Percentiles rank a stretch among this genome's conserved stretches.
phyloP scores from a whole-genome alignment of 2,113 vertebrate species.

The Coreoperca whiteheadi region DNA sequence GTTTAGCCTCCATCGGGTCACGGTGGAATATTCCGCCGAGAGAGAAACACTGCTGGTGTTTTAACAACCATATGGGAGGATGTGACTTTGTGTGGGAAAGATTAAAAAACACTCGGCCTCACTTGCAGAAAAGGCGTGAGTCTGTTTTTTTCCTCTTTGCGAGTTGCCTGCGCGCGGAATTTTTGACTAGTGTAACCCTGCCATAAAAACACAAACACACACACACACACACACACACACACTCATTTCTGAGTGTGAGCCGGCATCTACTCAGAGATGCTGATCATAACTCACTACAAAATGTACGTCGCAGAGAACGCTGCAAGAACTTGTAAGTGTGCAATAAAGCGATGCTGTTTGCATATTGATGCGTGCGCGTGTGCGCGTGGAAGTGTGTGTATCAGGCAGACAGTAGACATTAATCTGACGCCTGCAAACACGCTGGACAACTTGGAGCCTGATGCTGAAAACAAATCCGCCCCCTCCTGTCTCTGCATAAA shows the following conservation, averaged over 20 bases:
- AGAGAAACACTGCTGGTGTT: conserved; percentile 44
- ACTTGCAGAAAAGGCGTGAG: conserved; percentile 28
- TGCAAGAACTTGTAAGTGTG: conserved; percentile 5
- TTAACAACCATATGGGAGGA: conserved; percentile 26
- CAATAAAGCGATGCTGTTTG: conserved; percentile 1
- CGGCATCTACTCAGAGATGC: conserved; percentile 37
- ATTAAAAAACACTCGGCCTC: conserved; percentile 57
- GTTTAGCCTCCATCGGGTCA: conserved; percentile 72
- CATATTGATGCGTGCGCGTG: conserved; percentile 5
- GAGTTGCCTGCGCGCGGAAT: conserved; percentile 6
- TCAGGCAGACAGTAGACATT: conserved; percentile 12
- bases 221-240: not conserved
- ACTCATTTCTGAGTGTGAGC: conserved; percentile 27
- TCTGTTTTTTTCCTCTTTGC: not conserved
- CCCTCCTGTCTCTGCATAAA: conserved; percentile 22
- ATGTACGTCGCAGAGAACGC: not conserved
- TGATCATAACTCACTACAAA: conserved; percentile 37
- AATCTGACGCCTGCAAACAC: conserved; percentile 61
- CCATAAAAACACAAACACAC: conserved; percentile 22
- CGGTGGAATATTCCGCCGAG: conserved; percentile 30
- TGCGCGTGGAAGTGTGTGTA: conserved; percentile 9
- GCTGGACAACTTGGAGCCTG: conserved; percentile 3
- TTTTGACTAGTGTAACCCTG: conserved; percentile 36
- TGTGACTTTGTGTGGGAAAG: conserved; percentile 47
- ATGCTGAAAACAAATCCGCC: not conserved